Evolutionary conservation across 2,797 vertebrate genomes (phyloP).

Genomic region (Falco naumanni): DNA sequence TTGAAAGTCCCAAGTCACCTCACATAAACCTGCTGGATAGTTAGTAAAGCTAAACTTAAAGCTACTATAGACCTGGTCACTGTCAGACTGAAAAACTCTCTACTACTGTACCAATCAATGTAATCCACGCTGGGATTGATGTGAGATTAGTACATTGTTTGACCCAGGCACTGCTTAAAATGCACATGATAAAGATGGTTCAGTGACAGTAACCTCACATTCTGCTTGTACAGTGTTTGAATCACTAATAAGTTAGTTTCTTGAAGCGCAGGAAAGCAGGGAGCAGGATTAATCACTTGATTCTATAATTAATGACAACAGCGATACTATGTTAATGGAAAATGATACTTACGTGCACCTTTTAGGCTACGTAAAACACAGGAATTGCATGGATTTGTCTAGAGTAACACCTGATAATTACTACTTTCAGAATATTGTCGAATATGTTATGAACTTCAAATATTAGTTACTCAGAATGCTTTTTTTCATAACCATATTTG

Average conservation of each 20-base stretch:
- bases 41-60: neutral
- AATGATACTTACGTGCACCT: neutral
- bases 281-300: neutral
- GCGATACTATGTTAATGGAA: neutral
- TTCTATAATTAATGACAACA: neutral
- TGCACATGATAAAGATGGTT: neutral
- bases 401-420: neutral
- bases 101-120: neutral
- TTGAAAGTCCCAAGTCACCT: neutral
- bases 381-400: neutral
- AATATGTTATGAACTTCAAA: neutral
- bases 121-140: neutral
- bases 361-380: neutral
- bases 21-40: neutral
- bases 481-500: neutral
- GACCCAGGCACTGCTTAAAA: neutral
- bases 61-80: neutral
- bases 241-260: neutral
- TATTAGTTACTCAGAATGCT: neutral
- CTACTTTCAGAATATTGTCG: neutral
- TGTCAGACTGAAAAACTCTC: neutral
- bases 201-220: neutral
- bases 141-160: neutral
- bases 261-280: neutral
- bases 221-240: neutral